Base-by-base conservation (phyloP, 92 coral and sea anemone genomes). In the Bergia puertoricense region DNA sequence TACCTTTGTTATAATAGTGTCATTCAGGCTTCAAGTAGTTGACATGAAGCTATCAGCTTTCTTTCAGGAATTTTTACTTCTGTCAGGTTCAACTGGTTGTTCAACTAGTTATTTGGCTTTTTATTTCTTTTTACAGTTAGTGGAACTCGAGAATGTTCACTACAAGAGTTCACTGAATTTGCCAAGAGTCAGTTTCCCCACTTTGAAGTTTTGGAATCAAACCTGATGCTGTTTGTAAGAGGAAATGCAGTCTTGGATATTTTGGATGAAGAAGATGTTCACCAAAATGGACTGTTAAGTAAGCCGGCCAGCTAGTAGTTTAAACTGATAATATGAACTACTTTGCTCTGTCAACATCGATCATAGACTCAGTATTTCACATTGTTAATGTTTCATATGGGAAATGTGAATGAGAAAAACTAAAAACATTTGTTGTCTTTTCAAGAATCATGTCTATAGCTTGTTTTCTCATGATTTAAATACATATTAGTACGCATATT, bases 161-260 rank as follows among this genome's bases (percentile, higher is more conserved):
- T 30, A 30, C 30, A 30, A 30, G 30, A 30, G 30, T 30, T 30
- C 30, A 30, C 30, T 30, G 30, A 30, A 30, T 69, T 69, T 69
- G 74, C 37, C 74, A 69, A 69, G 74, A 69, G 74, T 69, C 37
- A 69, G 74, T 18, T 69, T 69, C 40, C 40, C 38, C 74, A 69
- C 74, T 69, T 69, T 8, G 74, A 69, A 69, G 74, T 69, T 69
- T 69, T 69, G 74, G 74, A 69, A 69, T 69, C 74, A 69, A 69
- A 69, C 40, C 74, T 69, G 74, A 69, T 69, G 74, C 30, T 69
- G 74, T 69, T 69, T 69, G 37, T 69, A 15, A 69, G 30, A 69
- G 74, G 74, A 69, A 69, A 69, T 69, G 74, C 74, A 69, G 74
- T 69, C 74, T 69, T 69, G 30, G 5, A 69, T 69, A 69, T 69